Evolutionary conservation across 2,113 vertebrate species (phyloP).

Genomic region (Thalassarche chlororhynchos): DNA sequence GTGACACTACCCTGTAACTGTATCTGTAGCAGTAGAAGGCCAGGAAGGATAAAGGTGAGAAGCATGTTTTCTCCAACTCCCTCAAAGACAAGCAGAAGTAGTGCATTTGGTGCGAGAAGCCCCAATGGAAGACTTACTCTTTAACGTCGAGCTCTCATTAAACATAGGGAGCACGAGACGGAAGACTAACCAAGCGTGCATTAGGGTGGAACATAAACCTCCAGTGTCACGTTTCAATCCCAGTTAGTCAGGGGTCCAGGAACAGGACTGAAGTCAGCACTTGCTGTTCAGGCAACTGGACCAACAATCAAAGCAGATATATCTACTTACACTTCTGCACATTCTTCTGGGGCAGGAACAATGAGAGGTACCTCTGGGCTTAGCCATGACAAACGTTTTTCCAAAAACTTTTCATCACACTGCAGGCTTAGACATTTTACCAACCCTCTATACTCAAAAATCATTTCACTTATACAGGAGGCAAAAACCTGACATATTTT

Average conservation of each 20-base stretch:
- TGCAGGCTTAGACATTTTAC: not conserved
- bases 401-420: not conserved
- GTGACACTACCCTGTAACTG: not conserved
- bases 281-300: slow-evolving; percentile 4
- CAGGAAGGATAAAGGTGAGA: not conserved
- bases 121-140: not conserved
- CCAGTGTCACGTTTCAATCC: slow-evolving; percentile 10
- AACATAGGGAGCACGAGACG: not conserved
- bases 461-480: not conserved
- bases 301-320: slow-evolving; percentile 2
- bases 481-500: not conserved
- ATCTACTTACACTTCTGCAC: not conserved
- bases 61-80: not conserved
- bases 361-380: not conserved
- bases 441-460: not conserved
- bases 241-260: not conserved
- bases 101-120: not conserved
- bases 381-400: not conserved
- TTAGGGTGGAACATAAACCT: not conserved
- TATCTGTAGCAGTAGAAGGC: not conserved
- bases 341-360: not conserved
- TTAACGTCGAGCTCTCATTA: not conserved
- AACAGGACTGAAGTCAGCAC: not conserved
- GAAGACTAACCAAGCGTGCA: not conserved
- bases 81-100: not conserved